Evolutionary conservation across 2,797 vertebrate species (phyloP).

Genomic region (Allobates femoralis): DNA sequence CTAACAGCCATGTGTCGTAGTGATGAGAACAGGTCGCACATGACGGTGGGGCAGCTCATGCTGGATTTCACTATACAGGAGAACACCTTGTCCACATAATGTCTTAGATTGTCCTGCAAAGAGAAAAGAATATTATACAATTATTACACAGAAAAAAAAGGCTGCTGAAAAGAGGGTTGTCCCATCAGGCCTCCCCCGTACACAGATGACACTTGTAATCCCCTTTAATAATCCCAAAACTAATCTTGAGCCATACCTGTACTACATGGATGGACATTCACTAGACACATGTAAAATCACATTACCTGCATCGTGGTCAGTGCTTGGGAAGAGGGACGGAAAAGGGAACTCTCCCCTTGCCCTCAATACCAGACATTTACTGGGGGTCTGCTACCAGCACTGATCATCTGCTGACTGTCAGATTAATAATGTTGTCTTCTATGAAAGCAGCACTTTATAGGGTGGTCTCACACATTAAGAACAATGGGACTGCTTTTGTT

Average conservation of each 20-base stretch:
- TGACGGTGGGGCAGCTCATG: constrained; percentile 93
- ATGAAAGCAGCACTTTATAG: too few species aligned
- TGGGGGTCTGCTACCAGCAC: neutral
- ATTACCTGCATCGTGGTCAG: neutral
- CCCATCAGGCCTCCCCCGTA: neutral
- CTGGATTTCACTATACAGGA: constrained; percentile 92
- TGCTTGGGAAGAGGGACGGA: neutral
- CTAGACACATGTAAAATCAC: too few species aligned
- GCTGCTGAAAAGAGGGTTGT: neutral
- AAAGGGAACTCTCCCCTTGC: neutral
- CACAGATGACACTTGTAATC: neutral
- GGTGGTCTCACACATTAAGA: too few species aligned
- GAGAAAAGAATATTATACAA: constrained; percentile 58
- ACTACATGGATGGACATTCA: too few species aligned
- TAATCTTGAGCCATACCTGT: too few species aligned
- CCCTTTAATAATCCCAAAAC: neutral
- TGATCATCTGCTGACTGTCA: neutral
- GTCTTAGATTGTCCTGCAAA: constrained; percentile 93
- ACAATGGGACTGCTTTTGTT: too few species aligned
- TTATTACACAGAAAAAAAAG: neutral
- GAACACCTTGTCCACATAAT: constrained; percentile 95
- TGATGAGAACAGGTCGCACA: constrained; percentile 96
- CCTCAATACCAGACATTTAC: neutral
- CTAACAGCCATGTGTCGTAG: constrained; percentile 91
- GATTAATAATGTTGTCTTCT: too few species aligned